Evolutionary conservation across 1,140 invertebrate species (phyloP).

Genomic region (Ectropis grisescens): DNA sequence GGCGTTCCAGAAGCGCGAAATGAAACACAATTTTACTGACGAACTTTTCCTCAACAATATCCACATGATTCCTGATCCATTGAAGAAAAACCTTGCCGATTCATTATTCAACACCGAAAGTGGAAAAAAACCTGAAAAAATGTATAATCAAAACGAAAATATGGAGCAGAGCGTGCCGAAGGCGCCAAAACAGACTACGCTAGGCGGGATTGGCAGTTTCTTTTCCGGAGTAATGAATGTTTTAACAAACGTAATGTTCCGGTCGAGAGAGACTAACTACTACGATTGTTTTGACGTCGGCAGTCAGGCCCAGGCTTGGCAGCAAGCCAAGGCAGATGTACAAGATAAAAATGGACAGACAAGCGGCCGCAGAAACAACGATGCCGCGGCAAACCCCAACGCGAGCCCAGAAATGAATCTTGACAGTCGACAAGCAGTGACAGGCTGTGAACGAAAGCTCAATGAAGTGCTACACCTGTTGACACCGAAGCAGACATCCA

Average conservation of each 20-base stretch:
- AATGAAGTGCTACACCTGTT: conserved; percentile 21
- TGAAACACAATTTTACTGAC: conserved; percentile 26
- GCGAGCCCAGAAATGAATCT: conserved; percentile 14
- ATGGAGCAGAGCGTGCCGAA: too few relatives aligned
- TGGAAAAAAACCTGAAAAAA: conserved; percentile 11
- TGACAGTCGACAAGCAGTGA: conserved; percentile 25
- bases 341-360: conserved; percentile 40
- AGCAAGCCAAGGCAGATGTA: conserved; percentile 29
- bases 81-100: conserved; percentile 50
- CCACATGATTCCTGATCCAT: conserved; percentile 36
- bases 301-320: conserved; percentile 26
- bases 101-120: conserved; percentile 27
- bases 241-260: conserved; percentile 35
- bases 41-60: conserved; percentile 31
- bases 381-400: conserved; percentile 1
- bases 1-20: conserved; percentile 23
- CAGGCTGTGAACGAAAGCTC: conserved; percentile 36
- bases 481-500: conserved; percentile 7
- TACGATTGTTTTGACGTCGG: conserved; percentile 34
- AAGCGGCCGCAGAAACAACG: conserved; percentile 15
- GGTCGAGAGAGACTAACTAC: conserved; percentile 23
- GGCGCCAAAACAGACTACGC: too few relatives aligned
- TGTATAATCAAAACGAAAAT: too few relatives aligned
- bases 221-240: conserved; percentile 35
- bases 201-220: conserved; percentile 30